phyloP scores from a whole-genome alignment of 92 coral and sea anemone genomes.

The Ricordea florida region DNA sequence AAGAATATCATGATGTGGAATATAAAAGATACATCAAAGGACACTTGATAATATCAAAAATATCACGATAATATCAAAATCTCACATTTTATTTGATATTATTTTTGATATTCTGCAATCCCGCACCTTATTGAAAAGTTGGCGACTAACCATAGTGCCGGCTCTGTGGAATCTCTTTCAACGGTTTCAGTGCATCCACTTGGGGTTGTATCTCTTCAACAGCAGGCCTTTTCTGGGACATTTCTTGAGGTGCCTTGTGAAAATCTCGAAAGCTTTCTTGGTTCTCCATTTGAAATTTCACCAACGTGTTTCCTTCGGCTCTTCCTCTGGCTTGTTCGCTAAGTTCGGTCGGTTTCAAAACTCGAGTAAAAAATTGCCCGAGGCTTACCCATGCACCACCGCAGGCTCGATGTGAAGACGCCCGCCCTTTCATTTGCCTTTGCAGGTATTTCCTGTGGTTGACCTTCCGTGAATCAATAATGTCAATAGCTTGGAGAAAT shows the following conservation, averaged over 20 bases:
- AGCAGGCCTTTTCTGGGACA: not conserved
- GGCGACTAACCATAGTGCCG: too few relatives aligned
- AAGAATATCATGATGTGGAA: too few relatives aligned
- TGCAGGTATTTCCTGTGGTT: slow-evolving; percentile 98
- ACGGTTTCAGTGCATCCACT: not conserved
- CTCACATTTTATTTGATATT: too few relatives aligned
- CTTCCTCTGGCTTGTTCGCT: slow-evolving; percentile 20
- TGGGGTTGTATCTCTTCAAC: not conserved
- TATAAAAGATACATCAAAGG: too few relatives aligned
- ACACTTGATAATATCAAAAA: too few relatives aligned
- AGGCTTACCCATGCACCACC: slow-evolving; percentile 52
- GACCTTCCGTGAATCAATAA: slow-evolving; percentile 90
- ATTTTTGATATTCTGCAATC: too few relatives aligned
- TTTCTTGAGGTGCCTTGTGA: not conserved
- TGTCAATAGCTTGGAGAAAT: too few relatives aligned
- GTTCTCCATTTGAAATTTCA: not conserved
- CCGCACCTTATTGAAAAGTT: too few relatives aligned
- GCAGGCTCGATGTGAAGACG: slow-evolving; percentile 13
- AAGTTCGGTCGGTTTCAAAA: not conserved
- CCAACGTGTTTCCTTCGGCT: slow-evolving; percentile 11
- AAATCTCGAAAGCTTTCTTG: not conserved
- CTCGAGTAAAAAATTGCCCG: slow-evolving; percentile 12
- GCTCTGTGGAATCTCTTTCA: too few relatives aligned
- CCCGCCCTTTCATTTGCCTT: slow-evolving; percentile 76
- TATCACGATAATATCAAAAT: too few relatives aligned